Evolutionary conservation across 1,140 invertebrate species (phyloP).

Genomic region (Rhopalosiphum maidis): DNA sequence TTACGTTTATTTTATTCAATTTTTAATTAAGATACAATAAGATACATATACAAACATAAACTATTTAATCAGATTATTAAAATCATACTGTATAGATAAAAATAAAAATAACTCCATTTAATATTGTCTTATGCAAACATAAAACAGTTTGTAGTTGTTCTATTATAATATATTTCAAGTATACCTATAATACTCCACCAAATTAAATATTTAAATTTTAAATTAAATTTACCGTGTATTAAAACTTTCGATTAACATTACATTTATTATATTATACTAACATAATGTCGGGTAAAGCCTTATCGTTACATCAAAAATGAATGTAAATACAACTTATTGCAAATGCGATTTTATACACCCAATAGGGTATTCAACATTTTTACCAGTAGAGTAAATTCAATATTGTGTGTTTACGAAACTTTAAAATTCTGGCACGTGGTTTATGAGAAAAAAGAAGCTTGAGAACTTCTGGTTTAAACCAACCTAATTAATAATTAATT

Average conservation of each 20-base stretch:
- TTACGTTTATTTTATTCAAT: neutral
- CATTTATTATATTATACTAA: neutral
- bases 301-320: neutral
- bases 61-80: neutral
- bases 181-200: neutral
- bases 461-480: too few species aligned
- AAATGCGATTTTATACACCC: neutral
- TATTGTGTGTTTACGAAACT: too few species aligned
- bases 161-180: neutral
- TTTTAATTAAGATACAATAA: neutral
- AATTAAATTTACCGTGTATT: neutral
- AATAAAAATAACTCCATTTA: neutral
- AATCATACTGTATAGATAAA: neutral
- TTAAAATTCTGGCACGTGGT: too few species aligned
- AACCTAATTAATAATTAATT: neutral
- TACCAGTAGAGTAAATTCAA: too few species aligned
- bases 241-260: neutral
- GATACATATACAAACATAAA: neutral
- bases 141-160: neutral
- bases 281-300: neutral
- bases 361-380: neutral
- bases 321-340: neutral
- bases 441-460: too few species aligned
- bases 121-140: neutral
- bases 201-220: conserved; percentile 1